phyloP scores from a whole-genome alignment of 2,888 invertebrate genomes.

The Craniophora ligustri region DNA sequence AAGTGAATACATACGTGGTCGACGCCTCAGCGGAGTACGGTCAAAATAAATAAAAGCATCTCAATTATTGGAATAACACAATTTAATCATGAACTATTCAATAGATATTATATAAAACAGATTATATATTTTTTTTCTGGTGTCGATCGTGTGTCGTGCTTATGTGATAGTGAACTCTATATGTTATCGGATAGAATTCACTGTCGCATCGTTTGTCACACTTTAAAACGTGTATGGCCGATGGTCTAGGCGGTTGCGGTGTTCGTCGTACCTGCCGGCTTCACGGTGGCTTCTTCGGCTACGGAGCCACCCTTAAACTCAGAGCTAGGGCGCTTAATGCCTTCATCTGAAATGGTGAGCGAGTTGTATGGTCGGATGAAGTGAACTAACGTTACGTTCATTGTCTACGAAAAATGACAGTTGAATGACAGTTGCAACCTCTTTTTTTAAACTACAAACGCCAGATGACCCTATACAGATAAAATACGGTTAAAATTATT shows the following conservation, averaged over 20 bases:
- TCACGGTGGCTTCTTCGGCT: conserved; percentile 82
- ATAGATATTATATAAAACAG: conserved; percentile 87
- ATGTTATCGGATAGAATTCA: conserved; percentile 69
- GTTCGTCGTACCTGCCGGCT: conserved; percentile 85
- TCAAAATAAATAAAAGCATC: conserved; percentile 88
- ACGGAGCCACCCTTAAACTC: conserved; percentile 92
- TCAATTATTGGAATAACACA: conserved; percentile 88
- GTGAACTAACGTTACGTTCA: conserved; percentile 77
- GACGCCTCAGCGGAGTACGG: conserved; percentile 87
- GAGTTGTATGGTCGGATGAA: conserved; percentile 83
- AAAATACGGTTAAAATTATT: conserved; percentile 2
- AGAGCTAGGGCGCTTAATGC: conserved; percentile 95
- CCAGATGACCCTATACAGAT: too few relatives aligned
- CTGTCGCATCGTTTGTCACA: conserved; percentile 84
- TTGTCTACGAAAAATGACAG: conserved; percentile 67
- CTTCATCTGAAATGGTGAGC: conserved; percentile 91
- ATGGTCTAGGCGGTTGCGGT: conserved; percentile 83
- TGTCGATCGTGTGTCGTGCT: conserved; percentile 85
- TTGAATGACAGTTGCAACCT: too few relatives aligned
- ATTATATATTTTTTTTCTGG: conserved; percentile 82
- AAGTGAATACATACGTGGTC: conserved; percentile 88
- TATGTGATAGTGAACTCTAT: conserved; percentile 82
- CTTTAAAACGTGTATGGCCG: conserved; percentile 81
- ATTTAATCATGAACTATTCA: conserved; percentile 88
- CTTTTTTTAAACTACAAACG: too few relatives aligned